Base-by-base conservation (phyloP, 2,888 invertebrate species). In the Parochlus steinenii region DNA sequence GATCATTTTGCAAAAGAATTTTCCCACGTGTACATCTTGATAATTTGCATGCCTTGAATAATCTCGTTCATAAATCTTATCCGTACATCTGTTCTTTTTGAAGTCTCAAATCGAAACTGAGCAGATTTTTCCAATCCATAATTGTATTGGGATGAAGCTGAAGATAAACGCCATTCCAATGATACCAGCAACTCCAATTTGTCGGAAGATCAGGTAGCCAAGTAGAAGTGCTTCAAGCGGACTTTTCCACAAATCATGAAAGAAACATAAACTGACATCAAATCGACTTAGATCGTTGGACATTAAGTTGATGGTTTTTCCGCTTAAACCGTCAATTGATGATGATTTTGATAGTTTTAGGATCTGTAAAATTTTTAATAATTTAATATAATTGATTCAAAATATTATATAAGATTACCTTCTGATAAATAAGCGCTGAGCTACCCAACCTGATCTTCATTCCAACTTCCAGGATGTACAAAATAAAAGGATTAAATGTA, bases 231-330 rank as follows among this genome's bases (percentile, higher is more conserved):
- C 53, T 38, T 59, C 81, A 14, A 86, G 51, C 0, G 90, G 86
- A 0, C 86, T 89, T 40, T 90, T 76, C 87, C 90, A 89, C 18
- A 89, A 63, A 54, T 85, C 92, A 56, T 93, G 92, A 5, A 89
- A 60, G 53, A 92, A 83, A 44, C 86, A 71, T 36, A 87, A 71
- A 8, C 83, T 82, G 51, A 87, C 72, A 54, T 97, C 95, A 55
- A 95, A 90, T 35, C 82, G 71, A 48, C 81, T 83, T 42, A 95
- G 86, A 57, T 97, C 95, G 52, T 93, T 97, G 2, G 93, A 89
- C 39, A 97, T 63, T n/a, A 95, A 68, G 55, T 93, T 93, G 18
- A 93, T 87, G 40, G 70, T 69, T 41, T 69, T 65, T 0, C 61
- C 92, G 46, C 71, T 82, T 56, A 63, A 80, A 0, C 90, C 89